A percentile compares a stretch with the other conserved stretches of the same genome.
Conservation (phyloP, 2,888 invertebrate species). For the Disparrhopalites patrizii region DNA sequence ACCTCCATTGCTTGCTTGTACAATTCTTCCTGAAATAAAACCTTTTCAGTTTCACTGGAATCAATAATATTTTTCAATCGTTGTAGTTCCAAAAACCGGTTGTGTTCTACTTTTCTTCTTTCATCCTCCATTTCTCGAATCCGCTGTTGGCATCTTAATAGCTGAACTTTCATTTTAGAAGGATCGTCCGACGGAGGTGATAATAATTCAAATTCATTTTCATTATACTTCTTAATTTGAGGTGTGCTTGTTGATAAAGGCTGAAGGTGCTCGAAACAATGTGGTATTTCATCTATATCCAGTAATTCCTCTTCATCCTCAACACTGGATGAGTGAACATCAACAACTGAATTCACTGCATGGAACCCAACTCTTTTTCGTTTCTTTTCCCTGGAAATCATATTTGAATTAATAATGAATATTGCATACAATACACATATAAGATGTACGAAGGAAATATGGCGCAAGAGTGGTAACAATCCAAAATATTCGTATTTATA, state of each 20-base stretch:
- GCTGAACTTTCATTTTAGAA: background rate
- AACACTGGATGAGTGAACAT: background rate
- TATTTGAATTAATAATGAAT: background rate
- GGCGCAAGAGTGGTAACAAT: background rate
- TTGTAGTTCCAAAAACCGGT: conserved; percentile 44
- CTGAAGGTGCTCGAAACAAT: background rate
- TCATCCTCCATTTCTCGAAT: conserved; percentile 24
- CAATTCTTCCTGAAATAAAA: conserved; percentile 46
- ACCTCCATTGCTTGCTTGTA: conserved; percentile 57
- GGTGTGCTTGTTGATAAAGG: background rate
- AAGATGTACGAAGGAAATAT: background rate
- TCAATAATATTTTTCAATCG: conserved; percentile 32
- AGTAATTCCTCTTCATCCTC: conserved; percentile 19
- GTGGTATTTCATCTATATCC: conserved; percentile 16
- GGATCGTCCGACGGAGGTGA: background rate
- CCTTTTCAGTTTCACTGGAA: conserved; percentile 32
- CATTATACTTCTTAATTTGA: background rate
- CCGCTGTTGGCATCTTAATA: conserved; percentile 38
- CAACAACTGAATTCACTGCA: background rate
- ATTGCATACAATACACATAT: background rate
- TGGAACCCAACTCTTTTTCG: background rate
- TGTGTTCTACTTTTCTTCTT: conserved; percentile 32
- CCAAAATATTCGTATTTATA: background rate
- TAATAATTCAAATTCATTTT: background rate
- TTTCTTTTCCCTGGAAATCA: conserved; percentile 2